Conservation (phyloP, 2,113 vertebrate genomes). For the Shinisaurus crocodilurus region DNA sequence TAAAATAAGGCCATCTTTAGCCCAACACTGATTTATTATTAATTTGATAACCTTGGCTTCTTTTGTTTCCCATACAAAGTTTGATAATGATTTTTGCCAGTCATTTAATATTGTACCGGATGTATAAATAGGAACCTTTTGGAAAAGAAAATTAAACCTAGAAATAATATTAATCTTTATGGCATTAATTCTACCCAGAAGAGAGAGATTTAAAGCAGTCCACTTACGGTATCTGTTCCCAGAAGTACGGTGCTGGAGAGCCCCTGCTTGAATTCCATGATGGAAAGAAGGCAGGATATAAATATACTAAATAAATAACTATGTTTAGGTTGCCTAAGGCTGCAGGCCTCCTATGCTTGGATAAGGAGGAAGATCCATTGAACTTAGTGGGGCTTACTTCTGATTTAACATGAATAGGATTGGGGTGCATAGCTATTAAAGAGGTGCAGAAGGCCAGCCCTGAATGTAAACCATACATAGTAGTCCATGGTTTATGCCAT, state of each 20-base stretch:
- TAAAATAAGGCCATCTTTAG: too few species aligned
- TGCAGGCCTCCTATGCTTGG: not conserved
- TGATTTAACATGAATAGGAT: too few species aligned
- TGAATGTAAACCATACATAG: not conserved
- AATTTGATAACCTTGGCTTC: not conserved
- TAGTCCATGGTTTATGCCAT: not conserved
- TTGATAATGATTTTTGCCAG: not conserved
- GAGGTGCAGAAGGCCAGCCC: not conserved
- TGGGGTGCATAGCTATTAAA: not conserved
- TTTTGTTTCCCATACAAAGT: not conserved
- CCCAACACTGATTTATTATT: too few species aligned
- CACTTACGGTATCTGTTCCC: not conserved
- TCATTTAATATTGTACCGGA: not conserved
- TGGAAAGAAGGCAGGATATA: not conserved
- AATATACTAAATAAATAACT: not conserved
- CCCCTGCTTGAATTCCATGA: not conserved
- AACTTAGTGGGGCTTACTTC: not conserved
- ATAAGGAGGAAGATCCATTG: not conserved
- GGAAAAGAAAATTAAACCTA: not conserved
- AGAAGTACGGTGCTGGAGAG: not conserved
- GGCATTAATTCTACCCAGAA: not conserved
- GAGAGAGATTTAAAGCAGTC: not conserved
- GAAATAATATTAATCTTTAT: not conserved
- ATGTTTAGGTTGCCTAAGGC: not conserved
- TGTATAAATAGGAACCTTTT: not conserved